Evolutionary conservation across 1,140 invertebrate genomes (phyloP).

Genomic region (Saccostrea glomerata): DNA sequence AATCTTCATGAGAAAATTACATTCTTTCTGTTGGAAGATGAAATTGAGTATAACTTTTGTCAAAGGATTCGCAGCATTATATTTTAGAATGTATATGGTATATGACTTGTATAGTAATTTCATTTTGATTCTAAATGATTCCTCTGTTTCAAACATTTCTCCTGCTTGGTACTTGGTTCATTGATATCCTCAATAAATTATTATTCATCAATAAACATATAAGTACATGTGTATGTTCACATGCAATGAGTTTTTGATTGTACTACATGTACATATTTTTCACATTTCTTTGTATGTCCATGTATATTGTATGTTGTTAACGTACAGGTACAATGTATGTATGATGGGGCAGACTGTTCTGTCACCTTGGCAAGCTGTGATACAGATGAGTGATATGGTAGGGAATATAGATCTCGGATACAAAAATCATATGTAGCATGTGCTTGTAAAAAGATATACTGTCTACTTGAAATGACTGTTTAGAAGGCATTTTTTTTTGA

Average conservation of each 20-base stretch:
- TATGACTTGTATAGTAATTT: too few species aligned
- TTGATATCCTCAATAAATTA: background rate
- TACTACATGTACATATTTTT: background rate
- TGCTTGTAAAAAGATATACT: too few species aligned
- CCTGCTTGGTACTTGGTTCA: too few species aligned
- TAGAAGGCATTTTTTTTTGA: too few species aligned
- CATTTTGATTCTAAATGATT: too few species aligned
- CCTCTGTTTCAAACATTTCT: too few species aligned
- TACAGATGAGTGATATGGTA: conserved; percentile 3
- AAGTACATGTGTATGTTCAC: background rate
- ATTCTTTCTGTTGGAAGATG: too few species aligned
- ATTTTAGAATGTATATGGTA: too few species aligned
- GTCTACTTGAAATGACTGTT: too few species aligned
- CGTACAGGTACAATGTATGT: background rate
- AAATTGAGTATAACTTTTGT: too few species aligned
- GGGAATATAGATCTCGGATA: background rate
- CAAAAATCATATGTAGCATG: background rate
- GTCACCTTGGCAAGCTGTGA: background rate
- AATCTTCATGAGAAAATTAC: too few species aligned
- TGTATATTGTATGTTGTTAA: background rate
- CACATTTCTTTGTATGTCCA: background rate
- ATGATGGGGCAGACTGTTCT: background rate
- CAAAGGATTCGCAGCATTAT: too few species aligned
- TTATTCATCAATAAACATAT: background rate
- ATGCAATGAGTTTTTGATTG: background rate